A percentile compares a stretch with the other conserved stretches of the same genome.
Conservation (phyloP, 2,113 vertebrate species). For the Entomyzon cyanotis region DNA sequence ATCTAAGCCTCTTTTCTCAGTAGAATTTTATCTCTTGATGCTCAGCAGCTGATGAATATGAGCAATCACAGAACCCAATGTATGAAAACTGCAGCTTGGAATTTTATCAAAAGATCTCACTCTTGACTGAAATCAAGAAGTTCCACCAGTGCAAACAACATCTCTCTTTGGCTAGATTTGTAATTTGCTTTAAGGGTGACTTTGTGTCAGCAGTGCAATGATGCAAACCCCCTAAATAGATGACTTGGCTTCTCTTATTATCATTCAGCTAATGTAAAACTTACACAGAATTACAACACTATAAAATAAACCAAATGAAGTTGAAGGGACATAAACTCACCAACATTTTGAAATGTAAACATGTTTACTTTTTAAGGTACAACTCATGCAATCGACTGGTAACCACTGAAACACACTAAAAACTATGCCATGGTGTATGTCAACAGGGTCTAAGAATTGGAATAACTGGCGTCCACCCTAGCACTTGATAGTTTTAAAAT, state of each 20-base stretch:
- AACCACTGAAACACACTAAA: not conserved
- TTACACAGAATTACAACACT: not conserved
- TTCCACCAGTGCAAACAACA: not conserved
- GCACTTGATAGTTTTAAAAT: not conserved
- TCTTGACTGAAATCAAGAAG: not conserved
- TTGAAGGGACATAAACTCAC: not conserved
- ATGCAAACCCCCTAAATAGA: not conserved
- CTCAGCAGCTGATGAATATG: not conserved
- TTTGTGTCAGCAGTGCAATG: not conserved
- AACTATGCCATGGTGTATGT: not conserved
- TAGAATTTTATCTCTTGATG: not conserved
- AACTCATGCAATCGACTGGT: not conserved
- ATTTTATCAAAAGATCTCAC: not conserved
- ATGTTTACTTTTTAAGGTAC: not conserved
- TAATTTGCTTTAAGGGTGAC: not conserved
- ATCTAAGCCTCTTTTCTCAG: not conserved
- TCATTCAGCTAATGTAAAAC: not conserved
- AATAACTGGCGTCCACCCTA: not conserved
- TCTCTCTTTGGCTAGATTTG: not conserved
- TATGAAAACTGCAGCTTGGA: not conserved
- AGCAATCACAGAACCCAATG: not conserved
- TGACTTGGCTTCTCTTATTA: not conserved
- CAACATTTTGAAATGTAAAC: not conserved
- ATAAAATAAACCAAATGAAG: not conserved
- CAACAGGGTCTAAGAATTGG: not conserved